A percentile compares a stretch with the other conserved stretches of the same genome.
phyloP scores from a whole-genome alignment of 2,113 vertebrate genomes.

The Toxostoma redivivum region DNA sequence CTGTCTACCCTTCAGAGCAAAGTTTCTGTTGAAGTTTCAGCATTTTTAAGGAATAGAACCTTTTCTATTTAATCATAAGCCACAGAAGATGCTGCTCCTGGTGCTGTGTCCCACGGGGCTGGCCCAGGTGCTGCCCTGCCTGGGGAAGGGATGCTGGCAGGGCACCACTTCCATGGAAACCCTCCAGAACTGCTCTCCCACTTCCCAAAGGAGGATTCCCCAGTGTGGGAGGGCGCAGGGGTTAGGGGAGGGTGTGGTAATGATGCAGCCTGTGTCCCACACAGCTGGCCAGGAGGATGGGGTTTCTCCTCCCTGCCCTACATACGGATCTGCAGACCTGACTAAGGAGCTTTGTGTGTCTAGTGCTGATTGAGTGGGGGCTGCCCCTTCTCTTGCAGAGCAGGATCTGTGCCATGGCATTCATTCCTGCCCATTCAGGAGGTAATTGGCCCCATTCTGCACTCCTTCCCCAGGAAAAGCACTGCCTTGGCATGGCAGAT shows the following conservation, averaged over 20 bases:
- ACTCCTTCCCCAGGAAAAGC: not conserved
- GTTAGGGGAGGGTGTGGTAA: not conserved
- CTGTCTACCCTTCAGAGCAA: not conserved
- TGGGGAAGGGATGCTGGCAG: not conserved
- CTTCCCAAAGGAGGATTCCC: not conserved
- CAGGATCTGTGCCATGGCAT: not conserved
- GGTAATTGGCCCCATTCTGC: not conserved
- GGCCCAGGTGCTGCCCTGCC: not conserved
- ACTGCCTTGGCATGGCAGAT: not conserved
- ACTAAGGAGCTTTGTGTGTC: constrained; percentile 20
- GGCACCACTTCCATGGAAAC: not conserved
- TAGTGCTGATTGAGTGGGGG: not conserved
- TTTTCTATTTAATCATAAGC: rapidly evolving
- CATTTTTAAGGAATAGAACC: rapidly evolving
- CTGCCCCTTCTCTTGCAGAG: not conserved
- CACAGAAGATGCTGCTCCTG: rapidly evolving
- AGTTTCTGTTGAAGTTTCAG: not conserved
- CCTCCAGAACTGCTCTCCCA: not conserved
- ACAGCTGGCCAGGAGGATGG: not conserved
- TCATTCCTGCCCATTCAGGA: not conserved
- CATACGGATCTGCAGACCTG: not conserved
- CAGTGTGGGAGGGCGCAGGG: rapidly evolving
- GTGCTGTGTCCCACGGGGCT: not conserved
- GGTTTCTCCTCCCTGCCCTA: not conserved
- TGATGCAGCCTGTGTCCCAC: not conserved